phyloP scores from a whole-genome alignment of 2,797 vertebrate species.

The Myotis myotis region DNA sequence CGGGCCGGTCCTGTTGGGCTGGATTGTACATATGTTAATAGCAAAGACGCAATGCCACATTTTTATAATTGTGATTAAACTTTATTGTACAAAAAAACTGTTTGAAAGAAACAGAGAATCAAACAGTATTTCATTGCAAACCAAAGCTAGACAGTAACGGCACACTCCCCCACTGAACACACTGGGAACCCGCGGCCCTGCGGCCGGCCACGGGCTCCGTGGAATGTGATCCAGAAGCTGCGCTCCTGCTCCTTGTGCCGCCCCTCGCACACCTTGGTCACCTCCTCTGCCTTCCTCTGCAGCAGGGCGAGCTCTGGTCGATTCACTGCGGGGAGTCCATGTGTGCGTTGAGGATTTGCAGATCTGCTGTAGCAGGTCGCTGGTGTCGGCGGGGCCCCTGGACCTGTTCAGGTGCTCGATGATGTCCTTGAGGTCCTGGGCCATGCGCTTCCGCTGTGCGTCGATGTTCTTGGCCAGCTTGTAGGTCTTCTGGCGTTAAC shows the following conservation, averaged over 20 bases:
- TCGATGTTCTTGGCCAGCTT: constrained; percentile 98
- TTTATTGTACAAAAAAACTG: constrained; percentile 85
- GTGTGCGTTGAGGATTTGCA: constrained; percentile 98
- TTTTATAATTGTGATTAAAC: constrained; percentile 86
- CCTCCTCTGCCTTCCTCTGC: constrained; percentile 96
- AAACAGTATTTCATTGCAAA: not conserved
- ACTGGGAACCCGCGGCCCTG: fast-evolving
- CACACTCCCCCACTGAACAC: fast-evolving
- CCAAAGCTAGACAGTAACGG: not conserved
- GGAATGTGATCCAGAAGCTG: constrained; percentile 91
- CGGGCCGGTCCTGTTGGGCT: constrained; percentile 71
- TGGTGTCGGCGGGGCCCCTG: constrained; percentile 91
- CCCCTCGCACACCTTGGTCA: constrained; percentile 92
- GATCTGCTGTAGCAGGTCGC: constrained; percentile 98
- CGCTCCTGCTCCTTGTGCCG: constrained; percentile 96
- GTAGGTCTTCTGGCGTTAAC: constrained; percentile 94
- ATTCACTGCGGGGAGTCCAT: constrained; percentile 99
- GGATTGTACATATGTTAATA: constrained; percentile 84
- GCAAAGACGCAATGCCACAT: constrained; percentile 81
- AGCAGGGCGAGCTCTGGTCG: constrained; percentile 97
- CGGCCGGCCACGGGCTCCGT: constrained; percentile 71
- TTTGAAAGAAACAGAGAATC: not conserved
- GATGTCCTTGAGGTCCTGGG: constrained; percentile 98
- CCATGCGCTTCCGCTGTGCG: constrained; percentile 96
- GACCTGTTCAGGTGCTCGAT: constrained; percentile 96